A percentile compares a stretch with the other conserved stretches of the same genome.
Conservation (phyloP, 2,797 vertebrate genomes). For the Sebastes variabilis region DNA sequence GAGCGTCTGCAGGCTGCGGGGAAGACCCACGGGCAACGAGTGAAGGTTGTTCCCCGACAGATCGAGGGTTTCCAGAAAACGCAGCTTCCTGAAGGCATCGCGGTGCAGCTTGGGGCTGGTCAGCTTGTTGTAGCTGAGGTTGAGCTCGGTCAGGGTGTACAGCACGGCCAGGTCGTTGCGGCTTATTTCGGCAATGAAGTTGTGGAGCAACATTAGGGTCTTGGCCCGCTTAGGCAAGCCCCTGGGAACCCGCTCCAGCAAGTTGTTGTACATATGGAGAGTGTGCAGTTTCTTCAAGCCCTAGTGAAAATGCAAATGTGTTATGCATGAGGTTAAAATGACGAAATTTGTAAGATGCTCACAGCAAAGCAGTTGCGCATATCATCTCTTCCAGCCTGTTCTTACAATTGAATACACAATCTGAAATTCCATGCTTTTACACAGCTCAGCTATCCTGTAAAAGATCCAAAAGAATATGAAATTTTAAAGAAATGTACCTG, state of each 20-base stretch:
- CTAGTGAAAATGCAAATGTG: constrained; percentile 35
- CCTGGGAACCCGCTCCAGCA: constrained; percentile 91
- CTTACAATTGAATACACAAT: neutral
- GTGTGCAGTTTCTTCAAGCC: constrained; percentile 97
- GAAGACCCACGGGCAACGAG: constrained; percentile 87
- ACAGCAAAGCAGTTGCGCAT: neutral
- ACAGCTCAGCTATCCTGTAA: neutral
- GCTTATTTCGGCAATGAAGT: constrained; percentile 89
- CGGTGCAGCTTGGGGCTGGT: constrained; percentile 87
- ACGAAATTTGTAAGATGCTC: neutral
- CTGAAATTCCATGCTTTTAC: neutral
- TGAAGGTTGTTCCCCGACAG: constrained; percentile 92
- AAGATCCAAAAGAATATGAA: neutral
- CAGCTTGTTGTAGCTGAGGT: constrained; percentile 97
- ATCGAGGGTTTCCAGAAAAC: constrained; percentile 89
- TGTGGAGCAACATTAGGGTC: constrained; percentile 96
- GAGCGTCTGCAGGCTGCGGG: constrained; percentile 89
- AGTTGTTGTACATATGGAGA: constrained; percentile 96
- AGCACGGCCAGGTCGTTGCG: constrained; percentile 92
- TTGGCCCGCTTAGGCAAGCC: constrained; percentile 93
- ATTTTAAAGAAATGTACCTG: constrained; percentile 51
- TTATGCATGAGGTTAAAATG: neutral
- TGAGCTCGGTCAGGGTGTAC: constrained; percentile 94
- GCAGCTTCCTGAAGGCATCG: constrained; percentile 94
- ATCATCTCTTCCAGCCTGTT: neutral